phyloP scores from a whole-genome alignment of 2,113 vertebrate species.

The Hipposideros armiger region DNA sequence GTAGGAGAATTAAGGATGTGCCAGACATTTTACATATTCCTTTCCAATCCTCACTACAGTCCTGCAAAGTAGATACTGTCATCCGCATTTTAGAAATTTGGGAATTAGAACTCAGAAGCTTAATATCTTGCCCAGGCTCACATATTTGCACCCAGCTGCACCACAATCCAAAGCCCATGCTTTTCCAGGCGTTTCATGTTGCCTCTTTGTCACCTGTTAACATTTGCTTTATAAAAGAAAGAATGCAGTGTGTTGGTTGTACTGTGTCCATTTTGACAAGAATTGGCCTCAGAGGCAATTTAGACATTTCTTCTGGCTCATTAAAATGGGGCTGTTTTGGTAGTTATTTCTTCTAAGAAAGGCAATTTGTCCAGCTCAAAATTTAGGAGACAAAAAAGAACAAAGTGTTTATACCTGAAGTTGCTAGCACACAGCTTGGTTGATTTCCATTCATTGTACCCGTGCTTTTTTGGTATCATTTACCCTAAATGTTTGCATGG shows the following conservation, averaged over 20 bases:
- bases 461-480: background rate
- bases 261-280: constrained; percentile 29
- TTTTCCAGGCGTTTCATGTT: background rate
- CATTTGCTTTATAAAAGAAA: constrained; percentile 13
- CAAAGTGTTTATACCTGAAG: background rate
- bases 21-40: background rate
- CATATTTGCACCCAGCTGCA: background rate
- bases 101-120: background rate
- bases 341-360: background rate
- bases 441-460: background rate
- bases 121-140: background rate
- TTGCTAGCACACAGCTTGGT: background rate
- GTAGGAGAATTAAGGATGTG: background rate
- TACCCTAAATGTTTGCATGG: background rate
- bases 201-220: background rate
- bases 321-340: background rate
- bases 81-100: background rate
- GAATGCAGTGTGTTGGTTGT: background rate
- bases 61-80: background rate
- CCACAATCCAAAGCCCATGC: background rate
- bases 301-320: constrained; percentile 22
- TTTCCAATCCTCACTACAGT: background rate
- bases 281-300: background rate
- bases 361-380: background rate
- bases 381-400: constrained; percentile 6